Percentiles rank a stretch among this genome's conserved stretches.
Conservation (phyloP, 2,888 invertebrate species). For the Tenthredo distinguenda region DNA sequence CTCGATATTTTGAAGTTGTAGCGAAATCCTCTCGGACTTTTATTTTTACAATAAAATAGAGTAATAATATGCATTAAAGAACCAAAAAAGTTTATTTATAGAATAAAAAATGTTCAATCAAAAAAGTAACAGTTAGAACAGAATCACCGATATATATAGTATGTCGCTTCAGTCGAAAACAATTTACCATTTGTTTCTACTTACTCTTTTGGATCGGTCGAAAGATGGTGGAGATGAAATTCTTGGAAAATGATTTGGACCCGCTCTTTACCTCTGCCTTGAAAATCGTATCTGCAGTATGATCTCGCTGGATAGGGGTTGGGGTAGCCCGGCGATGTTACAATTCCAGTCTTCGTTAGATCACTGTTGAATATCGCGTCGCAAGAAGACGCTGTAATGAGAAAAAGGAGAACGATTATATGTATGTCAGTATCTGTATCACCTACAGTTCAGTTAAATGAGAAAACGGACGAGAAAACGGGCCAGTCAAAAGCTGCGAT, state of each 20-base stretch:
- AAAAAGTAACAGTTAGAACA: no score
- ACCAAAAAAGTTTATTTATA: no score
- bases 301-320: constrained; percentile 89
- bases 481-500: not conserved
- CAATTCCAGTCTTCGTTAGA: constrained; percentile 89
- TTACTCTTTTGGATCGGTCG: constrained; percentile 84
- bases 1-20: no score
- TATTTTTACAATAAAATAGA: no score
- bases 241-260: constrained; percentile 92
- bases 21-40: no score
- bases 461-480: not conserved
- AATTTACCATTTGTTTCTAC: constrained; percentile 67
- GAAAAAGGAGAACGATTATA: constrained; percentile 58
- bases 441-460: not conserved
- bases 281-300: constrained; percentile 94
- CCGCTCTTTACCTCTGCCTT: constrained; percentile 90
- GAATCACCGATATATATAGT: no score
- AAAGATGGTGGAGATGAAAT: constrained; percentile 88
- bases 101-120: no score
- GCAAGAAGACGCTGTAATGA: constrained; percentile 87
- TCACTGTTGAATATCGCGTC: constrained; percentile 90
- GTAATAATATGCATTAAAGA: no score
- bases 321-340: constrained; percentile 93
- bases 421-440: not conserved
- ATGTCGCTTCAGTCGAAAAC: not conserved